Conservation (phyloP, 1,140 invertebrate species). For the Thaumetopoea pityocampa region DNA sequence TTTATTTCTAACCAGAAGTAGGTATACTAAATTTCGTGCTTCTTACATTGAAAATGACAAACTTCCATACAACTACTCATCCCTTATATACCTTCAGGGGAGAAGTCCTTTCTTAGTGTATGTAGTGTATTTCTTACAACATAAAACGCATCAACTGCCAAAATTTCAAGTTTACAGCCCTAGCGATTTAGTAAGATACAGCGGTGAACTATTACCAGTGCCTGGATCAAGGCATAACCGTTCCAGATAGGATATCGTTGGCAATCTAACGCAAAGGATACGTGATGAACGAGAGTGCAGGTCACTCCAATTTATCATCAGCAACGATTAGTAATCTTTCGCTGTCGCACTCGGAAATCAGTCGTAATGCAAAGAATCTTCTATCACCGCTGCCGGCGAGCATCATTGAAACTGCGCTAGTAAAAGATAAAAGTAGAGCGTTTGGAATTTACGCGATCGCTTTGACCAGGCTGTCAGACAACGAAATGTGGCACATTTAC, state of each 20-base stretch:
- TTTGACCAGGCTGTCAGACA: slow-evolving; percentile 82
- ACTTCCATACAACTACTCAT: no score
- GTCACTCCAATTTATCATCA: slow-evolving; percentile 52
- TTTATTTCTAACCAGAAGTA: no score
- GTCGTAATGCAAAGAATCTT: slow-evolving; percentile 77
- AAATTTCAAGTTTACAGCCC: no score
- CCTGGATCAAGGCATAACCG: slow-evolving; percentile 58
- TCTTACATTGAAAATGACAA: no score
- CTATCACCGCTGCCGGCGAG: slow-evolving; percentile 79
- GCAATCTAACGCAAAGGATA: slow-evolving; percentile 60
- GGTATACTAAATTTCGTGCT: no score
- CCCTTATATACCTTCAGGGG: no score
- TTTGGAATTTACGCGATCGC: slow-evolving; percentile 94
- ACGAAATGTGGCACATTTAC: slow-evolving; percentile 88
- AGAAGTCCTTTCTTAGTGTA: no score
- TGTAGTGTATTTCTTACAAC: no score
- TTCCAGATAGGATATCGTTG: slow-evolving; percentile 63
- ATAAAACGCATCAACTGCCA: no score
- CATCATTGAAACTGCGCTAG: slow-evolving; percentile 85
- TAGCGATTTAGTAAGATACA: no score
- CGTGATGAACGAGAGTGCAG: slow-evolving; percentile 62
- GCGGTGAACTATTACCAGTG: slow-evolving; percentile 48
- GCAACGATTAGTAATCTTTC: slow-evolving; percentile 48
- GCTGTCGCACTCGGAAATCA: slow-evolving; percentile 58
- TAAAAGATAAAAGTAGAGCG: slow-evolving; percentile 86